phyloP scores from a whole-genome alignment of 2,797 vertebrate genomes.

The Pipistrellus nathusii region DNA sequence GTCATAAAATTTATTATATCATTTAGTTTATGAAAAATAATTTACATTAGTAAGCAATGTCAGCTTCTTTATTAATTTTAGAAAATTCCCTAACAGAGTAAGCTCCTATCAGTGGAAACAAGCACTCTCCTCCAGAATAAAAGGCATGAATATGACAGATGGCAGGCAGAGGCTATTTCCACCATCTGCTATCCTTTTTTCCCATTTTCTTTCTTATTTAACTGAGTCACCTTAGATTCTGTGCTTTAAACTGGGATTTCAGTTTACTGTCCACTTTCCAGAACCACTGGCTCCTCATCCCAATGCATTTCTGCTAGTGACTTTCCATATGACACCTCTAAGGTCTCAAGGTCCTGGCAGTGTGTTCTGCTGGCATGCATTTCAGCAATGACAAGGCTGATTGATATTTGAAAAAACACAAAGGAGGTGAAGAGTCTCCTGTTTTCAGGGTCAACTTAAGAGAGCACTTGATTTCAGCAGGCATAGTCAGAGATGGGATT shows the following conservation, averaged over 20 bases:
- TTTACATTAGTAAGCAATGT: not conserved
- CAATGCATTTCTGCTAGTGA: not conserved
- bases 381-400: not conserved
- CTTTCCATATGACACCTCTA: not conserved
- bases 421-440: not conserved
- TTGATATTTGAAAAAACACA: not conserved
- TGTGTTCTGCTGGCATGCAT: not conserved
- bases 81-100: conserved; percentile 53
- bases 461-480: not conserved
- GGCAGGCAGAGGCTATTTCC: not conserved
- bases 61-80: conserved; percentile 11
- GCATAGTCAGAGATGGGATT: not conserved
- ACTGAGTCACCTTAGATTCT: not conserved
- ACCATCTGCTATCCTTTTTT: not conserved
- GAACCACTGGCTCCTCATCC: not conserved
- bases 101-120: not conserved
- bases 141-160: not conserved
- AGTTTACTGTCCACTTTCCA: not conserved
- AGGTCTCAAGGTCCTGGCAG: not conserved
- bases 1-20: not conserved
- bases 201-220: not conserved
- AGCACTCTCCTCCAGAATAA: not conserved
- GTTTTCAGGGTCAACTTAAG: not conserved
- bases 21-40: conserved; percentile 23
- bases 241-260: not conserved